These are phyloP conservation scores for Laticauda colubrina DNA, from an alignment of 2,113 vertebrate species.

Conservation along the genomic window DNA sequence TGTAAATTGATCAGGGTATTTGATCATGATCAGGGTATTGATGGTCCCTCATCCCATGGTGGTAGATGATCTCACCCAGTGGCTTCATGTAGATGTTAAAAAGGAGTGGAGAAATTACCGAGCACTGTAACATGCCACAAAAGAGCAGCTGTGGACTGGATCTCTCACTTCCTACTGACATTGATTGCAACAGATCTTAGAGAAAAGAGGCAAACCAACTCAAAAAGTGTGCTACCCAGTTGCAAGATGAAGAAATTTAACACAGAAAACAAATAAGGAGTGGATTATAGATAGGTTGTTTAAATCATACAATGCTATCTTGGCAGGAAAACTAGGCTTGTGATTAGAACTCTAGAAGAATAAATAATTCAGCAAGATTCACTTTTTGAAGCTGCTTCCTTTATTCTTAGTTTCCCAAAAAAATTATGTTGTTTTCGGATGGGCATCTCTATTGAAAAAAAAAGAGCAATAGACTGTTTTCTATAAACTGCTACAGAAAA, in stretches of 20 bases:
- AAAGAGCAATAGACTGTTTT: background rate
- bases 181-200: background rate
- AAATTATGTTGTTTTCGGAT: background rate
- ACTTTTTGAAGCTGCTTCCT: background rate
- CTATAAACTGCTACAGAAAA: background rate
- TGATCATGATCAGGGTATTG: background rate
- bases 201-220: background rate
- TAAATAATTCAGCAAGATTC: background rate
- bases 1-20: background rate
- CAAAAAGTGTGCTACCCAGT: background rate
- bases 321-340: background rate
- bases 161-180: too few relatives aligned
- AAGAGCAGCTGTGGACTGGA: background rate
- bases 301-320: background rate
- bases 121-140: background rate
- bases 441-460: background rate
- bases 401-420: background rate
- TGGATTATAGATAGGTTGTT: background rate
- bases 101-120: background rate
- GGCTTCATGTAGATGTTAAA: background rate
- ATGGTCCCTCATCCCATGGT: background rate
- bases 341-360: background rate
- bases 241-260: background rate
- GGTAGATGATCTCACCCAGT: too few relatives aligned
- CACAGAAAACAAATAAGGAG: background rate